phyloP scores from a whole-genome alignment of 2,113 vertebrate species.

The Oncorhynchus tshawytscha region DNA sequence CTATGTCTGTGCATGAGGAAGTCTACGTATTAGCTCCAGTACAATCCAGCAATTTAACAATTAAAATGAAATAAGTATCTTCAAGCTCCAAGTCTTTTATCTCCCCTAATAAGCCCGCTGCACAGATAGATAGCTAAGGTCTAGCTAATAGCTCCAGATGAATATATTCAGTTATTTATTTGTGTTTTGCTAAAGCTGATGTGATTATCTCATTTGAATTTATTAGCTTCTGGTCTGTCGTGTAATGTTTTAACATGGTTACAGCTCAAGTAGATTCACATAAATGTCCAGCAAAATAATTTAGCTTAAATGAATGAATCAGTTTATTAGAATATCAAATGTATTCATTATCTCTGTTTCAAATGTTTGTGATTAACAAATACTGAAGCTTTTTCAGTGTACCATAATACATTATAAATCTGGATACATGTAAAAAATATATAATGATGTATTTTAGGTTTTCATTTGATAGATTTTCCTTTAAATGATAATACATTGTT shows the following conservation, averaged over 20 bases:
- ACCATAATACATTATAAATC: neutral
- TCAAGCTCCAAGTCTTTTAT: constrained; percentile 14
- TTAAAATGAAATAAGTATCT: constrained; percentile 7
- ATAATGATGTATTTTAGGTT: no score
- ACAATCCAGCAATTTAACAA: neutral
- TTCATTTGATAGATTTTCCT: no score
- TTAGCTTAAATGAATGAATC: neutral
- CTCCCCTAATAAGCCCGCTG: neutral
- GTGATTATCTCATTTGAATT: constrained; percentile 17
- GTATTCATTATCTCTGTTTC: no score
- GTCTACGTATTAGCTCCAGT: neutral
- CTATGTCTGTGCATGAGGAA: neutral
- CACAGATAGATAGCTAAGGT: constrained; percentile 1
- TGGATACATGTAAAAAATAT: no score
- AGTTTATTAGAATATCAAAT: neutral
- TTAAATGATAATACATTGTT: no score
- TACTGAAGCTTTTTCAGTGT: neutral
- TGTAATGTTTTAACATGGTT: neutral
- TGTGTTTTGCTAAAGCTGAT: neutral
- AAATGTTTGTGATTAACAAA: neutral
- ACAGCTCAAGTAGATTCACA: neutral
- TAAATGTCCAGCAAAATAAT: neutral
- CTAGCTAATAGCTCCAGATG: constrained; percentile 9
- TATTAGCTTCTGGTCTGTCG: constrained; percentile 3
- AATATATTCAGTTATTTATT: constrained; percentile 21